Evolutionary conservation across 1,140 invertebrate genomes (phyloP).

Genomic region (Halotydeus destructor): DNA sequence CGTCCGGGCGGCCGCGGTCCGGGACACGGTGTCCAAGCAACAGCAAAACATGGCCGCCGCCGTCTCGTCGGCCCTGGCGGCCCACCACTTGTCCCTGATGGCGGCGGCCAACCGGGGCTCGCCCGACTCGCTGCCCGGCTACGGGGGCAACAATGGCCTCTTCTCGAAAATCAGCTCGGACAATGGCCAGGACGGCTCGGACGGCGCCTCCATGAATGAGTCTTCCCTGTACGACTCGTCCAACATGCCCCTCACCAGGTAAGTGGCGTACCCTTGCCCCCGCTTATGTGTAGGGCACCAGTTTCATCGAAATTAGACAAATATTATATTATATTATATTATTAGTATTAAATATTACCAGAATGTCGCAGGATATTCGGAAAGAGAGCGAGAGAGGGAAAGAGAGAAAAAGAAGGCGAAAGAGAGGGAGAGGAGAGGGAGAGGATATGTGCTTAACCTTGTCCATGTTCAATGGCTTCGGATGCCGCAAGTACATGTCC

Average conservation of each 20-base stretch:
- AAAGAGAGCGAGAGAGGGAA: background rate
- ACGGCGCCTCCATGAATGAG: conserved; percentile 14
- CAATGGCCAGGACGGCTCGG: conserved; percentile 18
- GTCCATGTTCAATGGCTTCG: background rate
- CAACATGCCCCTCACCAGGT: background rate
- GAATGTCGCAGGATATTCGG: background rate
- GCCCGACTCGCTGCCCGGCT: conserved; percentile 17
- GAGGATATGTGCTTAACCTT: background rate
- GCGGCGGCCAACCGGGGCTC: conserved; percentile 16
- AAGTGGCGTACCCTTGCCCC: background rate
- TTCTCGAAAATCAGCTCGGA: conserved; percentile 5
- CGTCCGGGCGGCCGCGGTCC: conserved; percentile 6
- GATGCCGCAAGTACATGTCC: background rate
- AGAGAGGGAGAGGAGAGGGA: background rate
- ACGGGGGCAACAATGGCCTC: background rate
- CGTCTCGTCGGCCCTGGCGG: conserved; percentile 16
- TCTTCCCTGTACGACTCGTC: conserved; percentile 16
- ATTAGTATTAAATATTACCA: background rate
- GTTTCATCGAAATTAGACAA: background rate
- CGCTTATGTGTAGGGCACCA: background rate
- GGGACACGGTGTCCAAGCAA: too few relatives aligned
- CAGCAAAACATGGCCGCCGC: conserved; percentile 10
- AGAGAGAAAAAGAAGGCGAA: background rate
- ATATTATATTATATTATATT: background rate
- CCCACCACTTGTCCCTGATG: conserved; percentile 12